Evolutionary conservation across 2,888 invertebrate species (phyloP).

Genomic region (Dynastes grantii): DNA sequence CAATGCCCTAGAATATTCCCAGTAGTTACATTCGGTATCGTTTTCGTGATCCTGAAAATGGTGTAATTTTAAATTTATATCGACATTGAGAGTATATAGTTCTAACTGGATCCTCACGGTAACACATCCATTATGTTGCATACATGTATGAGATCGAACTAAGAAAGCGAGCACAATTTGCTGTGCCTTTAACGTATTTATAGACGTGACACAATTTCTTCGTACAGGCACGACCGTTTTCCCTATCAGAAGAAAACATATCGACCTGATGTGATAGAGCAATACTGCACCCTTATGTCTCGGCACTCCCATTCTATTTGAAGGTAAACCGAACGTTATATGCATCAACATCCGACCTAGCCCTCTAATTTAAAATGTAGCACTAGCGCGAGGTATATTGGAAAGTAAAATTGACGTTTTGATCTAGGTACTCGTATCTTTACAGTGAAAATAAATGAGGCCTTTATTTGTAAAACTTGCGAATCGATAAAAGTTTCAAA

Average conservation of each 20-base stretch:
- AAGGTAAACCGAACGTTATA: constrained; percentile 29
- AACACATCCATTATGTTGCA: background rate
- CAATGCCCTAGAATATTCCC: no score
- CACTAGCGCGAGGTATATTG: background rate
- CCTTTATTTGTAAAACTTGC: no score
- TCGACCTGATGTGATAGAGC: constrained; percentile 13
- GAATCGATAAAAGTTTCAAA: no score
- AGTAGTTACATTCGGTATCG: no score
- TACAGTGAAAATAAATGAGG: no score
- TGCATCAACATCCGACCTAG: constrained; percentile 30
- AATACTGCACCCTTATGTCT: constrained; percentile 23
- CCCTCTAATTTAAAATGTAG: constrained; percentile 27
- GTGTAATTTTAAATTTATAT: background rate
- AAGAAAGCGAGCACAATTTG: background rate
- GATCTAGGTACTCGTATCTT: background rate
- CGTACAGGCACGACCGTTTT: background rate
- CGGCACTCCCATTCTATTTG: constrained; percentile 22
- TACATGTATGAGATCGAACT: background rate
- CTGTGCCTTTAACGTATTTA: constrained; percentile 8
- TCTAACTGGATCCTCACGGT: background rate
- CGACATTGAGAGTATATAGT: background rate
- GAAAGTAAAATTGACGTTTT: background rate
- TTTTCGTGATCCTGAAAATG: no score
- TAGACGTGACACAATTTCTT: constrained; percentile 21
- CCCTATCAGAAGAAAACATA: constrained; percentile 22